Evolutionary conservation across 2,888 invertebrate species (phyloP).

Genomic region (Folsomia candida): DNA sequence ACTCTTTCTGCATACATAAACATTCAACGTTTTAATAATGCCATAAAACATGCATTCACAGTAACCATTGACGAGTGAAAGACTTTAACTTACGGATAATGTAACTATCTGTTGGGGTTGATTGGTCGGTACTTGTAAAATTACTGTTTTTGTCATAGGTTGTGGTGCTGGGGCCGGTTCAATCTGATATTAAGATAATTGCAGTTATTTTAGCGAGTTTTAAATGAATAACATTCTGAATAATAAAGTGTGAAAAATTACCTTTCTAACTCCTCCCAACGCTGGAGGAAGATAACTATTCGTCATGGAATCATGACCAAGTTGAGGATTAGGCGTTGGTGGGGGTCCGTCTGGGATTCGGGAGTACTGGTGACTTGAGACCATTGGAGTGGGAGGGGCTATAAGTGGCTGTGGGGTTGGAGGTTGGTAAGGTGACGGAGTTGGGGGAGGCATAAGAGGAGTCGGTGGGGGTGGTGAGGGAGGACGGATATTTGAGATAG

Average conservation of each 20-base stretch:
- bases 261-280: too few species aligned
- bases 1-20: conserved; percentile 69
- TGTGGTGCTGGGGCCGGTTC: conserved; percentile 35
- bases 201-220: too few species aligned
- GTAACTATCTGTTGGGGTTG: conserved; percentile 49
- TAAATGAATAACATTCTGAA: too few species aligned
- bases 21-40: neutral
- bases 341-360: conserved; percentile 41
- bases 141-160: conserved; percentile 49
- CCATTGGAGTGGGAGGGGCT: conserved; percentile 37
- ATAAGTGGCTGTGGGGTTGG: conserved; percentile 51
- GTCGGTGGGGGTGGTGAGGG: conserved; percentile 53
- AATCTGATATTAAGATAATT: conserved; percentile 25
- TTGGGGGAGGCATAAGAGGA: conserved; percentile 52
- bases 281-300: neutral
- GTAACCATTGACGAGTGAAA: neutral
- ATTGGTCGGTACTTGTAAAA: conserved; percentile 49
- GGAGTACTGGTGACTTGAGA: conserved; percentile 29
- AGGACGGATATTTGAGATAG: conserved; percentile 58
- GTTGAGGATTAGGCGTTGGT: conserved; percentile 43
- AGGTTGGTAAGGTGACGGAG: conserved; percentile 51
- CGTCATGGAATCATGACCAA: conserved; percentile 22
- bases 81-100: conserved; percentile 42
- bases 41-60: neutral
- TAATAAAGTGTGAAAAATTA: too few species aligned